Evolutionary conservation across 2,797 vertebrate genomes (phyloP), one percentile per base, ranked within the genome.

Genomic region (Uromys caudimaculatus): DNA sequence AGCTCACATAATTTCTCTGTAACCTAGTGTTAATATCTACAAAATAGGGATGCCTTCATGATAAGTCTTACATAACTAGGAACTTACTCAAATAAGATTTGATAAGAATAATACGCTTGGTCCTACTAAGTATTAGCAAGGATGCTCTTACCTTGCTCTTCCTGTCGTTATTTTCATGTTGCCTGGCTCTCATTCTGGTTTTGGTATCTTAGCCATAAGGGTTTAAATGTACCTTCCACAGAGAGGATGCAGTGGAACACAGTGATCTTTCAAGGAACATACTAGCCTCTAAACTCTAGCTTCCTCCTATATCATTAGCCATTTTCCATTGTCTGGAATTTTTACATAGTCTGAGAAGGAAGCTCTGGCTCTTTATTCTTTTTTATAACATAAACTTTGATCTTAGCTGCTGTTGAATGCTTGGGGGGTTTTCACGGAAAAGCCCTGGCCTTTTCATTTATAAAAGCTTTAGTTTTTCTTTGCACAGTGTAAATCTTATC

Each of bases 351-450:
- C 92, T 95, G 77, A 69, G 32, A 27, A 27, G 0, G 32, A 24
- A 79, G 62, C 41, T 89, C 89, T 91, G 11, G 11, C 87, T 89
- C 60, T 91, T 97, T 91, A 87, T 94, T 96, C 91, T n/a, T 89
- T 97, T 97, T 97, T 97, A 84, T 87, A 90, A 24, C 75, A 87
- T 83, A 95, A 96, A 97, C 62, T 50, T 79, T 95, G 24, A 69
- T 87, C n/a, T 23, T 27, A 35, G n/a, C 50, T 56, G 11, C 76
- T 29, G 23, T 71, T 92, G 75, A 95, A 73, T 94, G 13, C 29
- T 88, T 92, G 56, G 52, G 73, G 56, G 56, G 47, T 89, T 76
- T 91, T 82, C 54, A 90, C 29, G 76, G 35, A 3, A 88, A 94
- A 96, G 64, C 11, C 64, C 47, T 89, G 76, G 52, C 17, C 95